phyloP scores from a whole-genome alignment of 2,888 invertebrate genomes.

The Cyclophora albipunctata region DNA sequence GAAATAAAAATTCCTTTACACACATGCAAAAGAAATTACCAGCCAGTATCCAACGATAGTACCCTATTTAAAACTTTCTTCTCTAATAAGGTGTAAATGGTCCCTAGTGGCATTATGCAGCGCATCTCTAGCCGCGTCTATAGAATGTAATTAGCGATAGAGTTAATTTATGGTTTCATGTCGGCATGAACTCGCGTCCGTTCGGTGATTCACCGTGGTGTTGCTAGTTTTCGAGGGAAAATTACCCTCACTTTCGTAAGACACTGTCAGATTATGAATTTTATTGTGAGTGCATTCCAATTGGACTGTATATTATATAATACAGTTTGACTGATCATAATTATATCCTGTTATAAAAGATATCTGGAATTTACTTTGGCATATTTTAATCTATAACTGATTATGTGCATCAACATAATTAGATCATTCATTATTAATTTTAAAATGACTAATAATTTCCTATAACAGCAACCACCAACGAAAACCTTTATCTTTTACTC shows the following conservation, averaged over 20 bases:
- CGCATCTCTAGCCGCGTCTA: constrained; percentile 19
- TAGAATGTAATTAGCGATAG: constrained; percentile 47
- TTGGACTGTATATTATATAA: too few species aligned
- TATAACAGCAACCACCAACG: too few species aligned
- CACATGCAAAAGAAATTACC: neutral
- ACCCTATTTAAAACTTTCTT: neutral
- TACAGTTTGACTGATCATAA: too few species aligned
- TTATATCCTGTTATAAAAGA: too few species aligned
- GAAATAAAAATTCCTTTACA: too few species aligned
- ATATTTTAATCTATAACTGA: too few species aligned
- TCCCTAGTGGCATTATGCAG: constrained; percentile 5
- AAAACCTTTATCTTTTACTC: too few species aligned
- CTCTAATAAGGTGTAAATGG: constrained; percentile 4
- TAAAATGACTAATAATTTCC: too few species aligned
- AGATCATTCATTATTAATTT: too few species aligned
- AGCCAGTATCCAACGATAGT: neutral
- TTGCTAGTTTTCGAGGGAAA: constrained; percentile 23
- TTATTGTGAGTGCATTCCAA: neutral
- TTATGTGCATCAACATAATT: too few species aligned
- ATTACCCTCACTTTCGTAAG: constrained; percentile 7
- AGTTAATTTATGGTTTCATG: constrained; percentile 58
- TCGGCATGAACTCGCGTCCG: constrained; percentile 36
- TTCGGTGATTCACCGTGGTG: constrained; percentile 47
- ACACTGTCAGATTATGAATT: neutral
- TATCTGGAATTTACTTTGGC: too few species aligned